Evolutionary conservation across 92 coral and sea anemone genomes (phyloP), one percentile per base, ranked within the genome.

Genomic region (Isaurus tuberculatus): DNA sequence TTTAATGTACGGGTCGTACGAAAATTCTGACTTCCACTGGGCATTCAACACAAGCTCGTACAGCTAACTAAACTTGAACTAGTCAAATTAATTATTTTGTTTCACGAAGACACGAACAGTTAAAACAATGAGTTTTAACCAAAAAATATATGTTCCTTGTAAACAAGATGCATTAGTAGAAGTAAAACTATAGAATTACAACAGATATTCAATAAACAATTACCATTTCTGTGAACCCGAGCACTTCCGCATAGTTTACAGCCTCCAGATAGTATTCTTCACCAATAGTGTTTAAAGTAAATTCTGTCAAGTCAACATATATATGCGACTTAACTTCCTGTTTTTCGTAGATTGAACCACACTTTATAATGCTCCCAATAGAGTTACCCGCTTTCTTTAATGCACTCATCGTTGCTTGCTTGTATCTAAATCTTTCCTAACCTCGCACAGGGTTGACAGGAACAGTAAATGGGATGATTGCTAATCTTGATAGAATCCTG

Each of bases 211-310:
- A 37, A 37, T 37, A 37, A 37, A 37, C 5, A 37, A 37, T 60
- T 60, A 65, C 70, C 70, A 65, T 11, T 64, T 64, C 70, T 3
- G 34, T 64, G 34, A 64, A 64, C 70, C 70, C 70, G 6, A 65
- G 31, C 34, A 65, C 70, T 34, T 65, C 70, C 19, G 70, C 36
- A 22, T 65, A 27, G 37, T 22, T 22, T 13, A 65, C 34, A 28
- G 70, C 70, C 34, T 65, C 70, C 5, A 14, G 34, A 26, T 28
- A 26, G 70, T n/a, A 22, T 26, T 65, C 70, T 27, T 65, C 70
- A n/a, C 40, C 70, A 65, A 26, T 26, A 28, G 31, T 10, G 34
- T 28, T 13, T 32, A 65, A 26, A 2, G 34, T 22, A 32, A 65
- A 26, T 28, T 65, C 70, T 32, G 70, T 22, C 36, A 27, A 27